Evolutionary conservation across 1,140 invertebrate species (phyloP), one percentile per base, ranked within the genome.

Genomic region (Dermatophagoides farinae): DNA sequence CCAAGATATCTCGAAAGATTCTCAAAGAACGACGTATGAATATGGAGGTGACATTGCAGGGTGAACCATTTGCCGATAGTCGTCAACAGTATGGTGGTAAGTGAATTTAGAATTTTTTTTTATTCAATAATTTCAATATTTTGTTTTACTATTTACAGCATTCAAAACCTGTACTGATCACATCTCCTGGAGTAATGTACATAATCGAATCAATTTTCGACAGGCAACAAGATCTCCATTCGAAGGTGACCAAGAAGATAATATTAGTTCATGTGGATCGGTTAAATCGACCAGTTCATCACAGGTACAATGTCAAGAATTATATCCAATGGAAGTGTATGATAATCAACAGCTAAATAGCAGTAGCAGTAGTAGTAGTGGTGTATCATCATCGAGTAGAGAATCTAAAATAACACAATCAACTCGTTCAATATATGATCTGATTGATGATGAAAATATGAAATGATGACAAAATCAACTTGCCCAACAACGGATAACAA

Each of bases 311-410:
- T 63, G 62, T n/a, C 62, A 65, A n/a, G 66, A 67, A 52, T 46
- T 67, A 14, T 67, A 67, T 43, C 66, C 66, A 9, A 58, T 67
- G 60, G 66, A 67, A 37, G 65, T 67, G 58, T 67, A 67, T 20
- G 66, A 67, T 41, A 64, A 64, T 18, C 53, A 55, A 55, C 31
- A 25, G 25, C 4, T 23, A 37, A 14, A 55, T 12, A 22, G 14
- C 5, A 55, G 39, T 40, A 14, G 14, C 5, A 14, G 53, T n/a
- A 25, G 6, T 22, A 44, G 23, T 41, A 31, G 31, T 31, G 31
- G 31, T 31, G 31, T 31, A 31, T 31, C 31, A 31, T 31, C 25
- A 14, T 18, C 49, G 4, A 18, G 18, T 20, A 18, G 18, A 23
- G 25, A 23, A 22, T 51, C 49, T 8, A 14, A 22, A 25, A 22